Evolutionary conservation across 2,888 invertebrate genomes (phyloP).

Genomic region (Heliconius cydno): DNA sequence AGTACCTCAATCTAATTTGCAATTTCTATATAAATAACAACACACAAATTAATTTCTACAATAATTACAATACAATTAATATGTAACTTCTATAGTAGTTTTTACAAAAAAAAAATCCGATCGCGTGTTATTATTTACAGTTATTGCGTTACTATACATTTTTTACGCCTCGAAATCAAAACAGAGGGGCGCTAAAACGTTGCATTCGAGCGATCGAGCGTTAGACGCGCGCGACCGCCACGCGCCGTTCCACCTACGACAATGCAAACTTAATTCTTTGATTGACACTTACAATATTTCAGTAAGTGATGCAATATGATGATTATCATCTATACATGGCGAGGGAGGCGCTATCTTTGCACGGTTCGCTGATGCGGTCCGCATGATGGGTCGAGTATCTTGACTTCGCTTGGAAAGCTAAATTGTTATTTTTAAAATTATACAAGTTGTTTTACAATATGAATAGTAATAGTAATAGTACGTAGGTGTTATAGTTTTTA

Average conservation of each 20-base stretch:
- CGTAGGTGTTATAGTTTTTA: not conserved
- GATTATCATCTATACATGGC: conserved; percentile 71
- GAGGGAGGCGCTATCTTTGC: conserved; percentile 66
- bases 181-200: conserved; percentile 71
- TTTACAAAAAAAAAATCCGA: conserved; percentile 28
- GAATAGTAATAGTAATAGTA: not conserved
- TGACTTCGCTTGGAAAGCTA: conserved; percentile 49
- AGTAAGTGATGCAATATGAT: conserved; percentile 84
- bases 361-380: conserved; percentile 61
- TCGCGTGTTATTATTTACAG: conserved; percentile 46
- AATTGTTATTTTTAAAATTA: conserved; percentile 18
- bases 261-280: conserved; percentile 82
- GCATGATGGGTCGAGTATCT: conserved; percentile 49
- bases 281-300: conserved; percentile 85
- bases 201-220: conserved; percentile 62
- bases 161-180: conserved; percentile 72
- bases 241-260: conserved; percentile 62
- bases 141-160: conserved; percentile 59
- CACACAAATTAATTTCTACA: conserved; percentile 16
- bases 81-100: conserved; percentile 36
- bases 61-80: conserved; percentile 41
- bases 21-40: not conserved
- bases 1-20: not conserved
- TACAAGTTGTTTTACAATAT: not conserved
- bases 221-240: conserved; percentile 61